A percentile compares a stretch with the other conserved stretches of the same genome.
Evolutionary conservation across 2,888 invertebrate genomes (phyloP).

Genomic region (Hecatera dysodea): DNA sequence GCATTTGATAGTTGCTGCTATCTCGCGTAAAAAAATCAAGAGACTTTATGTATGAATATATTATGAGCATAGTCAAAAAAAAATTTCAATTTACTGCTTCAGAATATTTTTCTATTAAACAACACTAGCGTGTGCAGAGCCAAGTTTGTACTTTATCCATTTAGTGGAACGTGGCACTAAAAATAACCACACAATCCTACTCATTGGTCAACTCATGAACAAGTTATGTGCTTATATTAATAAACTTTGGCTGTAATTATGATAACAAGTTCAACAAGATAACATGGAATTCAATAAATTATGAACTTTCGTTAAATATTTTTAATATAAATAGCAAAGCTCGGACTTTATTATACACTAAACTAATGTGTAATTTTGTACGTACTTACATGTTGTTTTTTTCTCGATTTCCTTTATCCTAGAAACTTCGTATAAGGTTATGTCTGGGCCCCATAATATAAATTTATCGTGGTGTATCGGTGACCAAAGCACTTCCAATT

Average conservation of each 20-base stretch:
- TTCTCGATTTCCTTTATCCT: slow-evolving; percentile 91
- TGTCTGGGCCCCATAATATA: slow-evolving; percentile 97
- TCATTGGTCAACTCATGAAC: slow-evolving; percentile 30
- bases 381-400: slow-evolving; percentile 83
- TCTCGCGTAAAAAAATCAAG: background rate
- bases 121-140: background rate
- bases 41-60: background rate
- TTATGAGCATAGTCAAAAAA: no score
- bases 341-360: background rate
- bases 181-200: background rate
- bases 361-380: slow-evolving; percentile 23
- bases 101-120: background rate
- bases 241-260: slow-evolving; percentile 11
- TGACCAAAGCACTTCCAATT: slow-evolving; percentile 97
- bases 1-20: no score
- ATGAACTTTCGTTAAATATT: background rate
- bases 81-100: no score
- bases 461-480: slow-evolving; percentile 94
- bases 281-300: slow-evolving; percentile 24
- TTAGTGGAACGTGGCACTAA: background rate
- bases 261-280: slow-evolving; percentile 40
- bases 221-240: slow-evolving; percentile 11
- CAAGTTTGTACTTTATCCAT: background rate
- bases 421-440: slow-evolving; percentile 95
- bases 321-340: background rate